Evolutionary conservation across 1,140 invertebrate species (phyloP).

Genomic region (Akabosia matsudoensis): DNA sequence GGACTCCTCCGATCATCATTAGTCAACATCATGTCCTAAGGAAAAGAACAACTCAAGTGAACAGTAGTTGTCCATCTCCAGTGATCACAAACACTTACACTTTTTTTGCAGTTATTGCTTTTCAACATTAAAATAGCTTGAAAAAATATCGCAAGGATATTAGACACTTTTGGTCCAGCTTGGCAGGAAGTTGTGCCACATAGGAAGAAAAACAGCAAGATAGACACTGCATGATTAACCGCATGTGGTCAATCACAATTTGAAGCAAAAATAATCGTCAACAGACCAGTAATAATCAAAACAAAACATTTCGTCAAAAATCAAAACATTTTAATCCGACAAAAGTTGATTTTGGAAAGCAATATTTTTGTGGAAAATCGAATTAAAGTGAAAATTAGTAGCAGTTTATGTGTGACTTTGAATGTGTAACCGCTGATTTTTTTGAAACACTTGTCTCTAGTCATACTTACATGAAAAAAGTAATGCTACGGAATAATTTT

Average conservation of each 20-base stretch:
- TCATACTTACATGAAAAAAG: too few species aligned
- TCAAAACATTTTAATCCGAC: not conserved
- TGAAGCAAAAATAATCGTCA: not conserved
- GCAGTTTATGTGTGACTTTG: too few species aligned
- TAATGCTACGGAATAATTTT: too few species aligned
- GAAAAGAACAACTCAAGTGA: not conserved
- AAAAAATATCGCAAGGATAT: not conserved
- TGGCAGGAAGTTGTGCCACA: slow-evolving; percentile 21
- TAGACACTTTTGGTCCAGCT: slow-evolving; percentile 4
- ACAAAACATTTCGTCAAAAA: too few species aligned
- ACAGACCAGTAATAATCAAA: not conserved
- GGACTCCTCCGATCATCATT: slow-evolving; percentile 22
- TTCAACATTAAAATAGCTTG: not conserved
- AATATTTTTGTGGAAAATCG: not conserved
- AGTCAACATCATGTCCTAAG: slow-evolving; percentile 14
- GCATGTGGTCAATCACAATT: slow-evolving; percentile 1
- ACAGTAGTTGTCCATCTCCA: slow-evolving; percentile 1
- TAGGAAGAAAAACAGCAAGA: slow-evolving; percentile 19
- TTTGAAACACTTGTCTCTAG: too few species aligned
- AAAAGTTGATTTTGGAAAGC: not conserved
- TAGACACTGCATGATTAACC: slow-evolving; percentile 9
- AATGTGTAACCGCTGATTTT: too few species aligned
- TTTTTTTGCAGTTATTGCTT: slow-evolving; percentile 8
- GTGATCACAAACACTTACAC: slow-evolving; percentile 5
- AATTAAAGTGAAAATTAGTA: too few species aligned